phyloP scores from a whole-genome alignment of 2,888 invertebrate genomes.

The Poecilus cupreus region DNA sequence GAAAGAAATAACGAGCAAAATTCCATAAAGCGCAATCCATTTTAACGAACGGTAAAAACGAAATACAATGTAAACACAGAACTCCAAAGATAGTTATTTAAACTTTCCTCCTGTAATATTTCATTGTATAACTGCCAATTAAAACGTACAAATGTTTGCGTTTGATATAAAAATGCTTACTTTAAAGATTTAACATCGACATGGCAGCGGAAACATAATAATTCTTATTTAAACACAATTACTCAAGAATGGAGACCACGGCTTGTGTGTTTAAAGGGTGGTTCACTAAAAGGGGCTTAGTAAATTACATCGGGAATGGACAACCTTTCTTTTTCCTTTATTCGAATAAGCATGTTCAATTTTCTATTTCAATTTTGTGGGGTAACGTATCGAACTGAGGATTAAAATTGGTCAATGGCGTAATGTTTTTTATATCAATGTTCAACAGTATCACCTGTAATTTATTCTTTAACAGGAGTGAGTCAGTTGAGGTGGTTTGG shows the following conservation, averaged over 20 bases:
- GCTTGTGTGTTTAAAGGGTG: constrained; percentile 12
- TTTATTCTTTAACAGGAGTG: too few relatives aligned
- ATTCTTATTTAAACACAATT: constrained; percentile 56
- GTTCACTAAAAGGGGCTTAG: neutral
- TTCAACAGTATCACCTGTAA: too few relatives aligned
- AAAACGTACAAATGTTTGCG: constrained; percentile 52
- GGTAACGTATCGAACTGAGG: too few relatives aligned
- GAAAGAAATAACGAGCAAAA: constrained; percentile 30
- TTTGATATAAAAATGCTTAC: constrained; percentile 50
- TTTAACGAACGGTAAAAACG: constrained; percentile 28
- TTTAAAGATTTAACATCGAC: constrained; percentile 43
- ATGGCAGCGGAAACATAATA: constrained; percentile 45
- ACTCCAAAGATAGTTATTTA: constrained; percentile 33
- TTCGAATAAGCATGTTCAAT: too few relatives aligned
- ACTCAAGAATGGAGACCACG: constrained; percentile 9
- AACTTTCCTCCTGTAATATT: constrained; percentile 26
- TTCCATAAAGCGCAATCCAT: constrained; percentile 10
- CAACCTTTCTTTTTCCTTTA: too few relatives aligned
- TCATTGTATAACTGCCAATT: constrained; percentile 45
- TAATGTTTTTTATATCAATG: too few relatives aligned
- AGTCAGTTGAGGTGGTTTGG: too few relatives aligned
- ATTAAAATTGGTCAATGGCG: too few relatives aligned
- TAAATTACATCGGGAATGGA: too few relatives aligned
- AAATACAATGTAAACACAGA: constrained; percentile 31
- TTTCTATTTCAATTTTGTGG: too few relatives aligned